Conservation (phyloP, 2,113 vertebrate species). For the Grammomys dolichurus region DNA sequence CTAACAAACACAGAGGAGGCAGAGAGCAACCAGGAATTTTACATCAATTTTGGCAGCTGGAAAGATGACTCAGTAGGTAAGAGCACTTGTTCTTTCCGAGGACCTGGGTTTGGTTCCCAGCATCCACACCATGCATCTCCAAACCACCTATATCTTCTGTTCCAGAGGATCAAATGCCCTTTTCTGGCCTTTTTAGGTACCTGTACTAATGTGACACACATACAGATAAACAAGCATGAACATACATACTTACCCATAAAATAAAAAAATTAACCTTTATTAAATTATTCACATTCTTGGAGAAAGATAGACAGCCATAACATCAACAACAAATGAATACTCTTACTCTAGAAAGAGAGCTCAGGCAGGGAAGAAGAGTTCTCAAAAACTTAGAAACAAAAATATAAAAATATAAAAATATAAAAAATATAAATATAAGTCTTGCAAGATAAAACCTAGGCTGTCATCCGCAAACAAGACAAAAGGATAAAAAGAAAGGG, state of each 20-base stretch:
- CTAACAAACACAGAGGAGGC: background rate
- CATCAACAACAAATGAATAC: background rate
- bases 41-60: background rate
- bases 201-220: background rate
- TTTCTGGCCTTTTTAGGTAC: background rate
- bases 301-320: background rate
- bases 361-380: background rate
- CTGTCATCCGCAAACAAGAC: background rate
- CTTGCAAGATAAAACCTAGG: background rate
- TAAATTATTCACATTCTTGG: background rate
- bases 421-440: no score
- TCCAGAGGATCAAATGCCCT: background rate
- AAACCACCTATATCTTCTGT: background rate
- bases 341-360: background rate
- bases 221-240: background rate
- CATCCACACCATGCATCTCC: background rate
- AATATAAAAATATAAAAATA: no score
- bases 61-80: background rate
- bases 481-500: background rate
- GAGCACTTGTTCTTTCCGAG: background rate
- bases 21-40: background rate
- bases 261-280: background rate
- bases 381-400: background rate
- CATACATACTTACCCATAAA: background rate
- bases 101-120: background rate